phyloP scores from a whole-genome alignment of 2,888 invertebrate species.

The Acanthosoma haemorrhoidale region DNA sequence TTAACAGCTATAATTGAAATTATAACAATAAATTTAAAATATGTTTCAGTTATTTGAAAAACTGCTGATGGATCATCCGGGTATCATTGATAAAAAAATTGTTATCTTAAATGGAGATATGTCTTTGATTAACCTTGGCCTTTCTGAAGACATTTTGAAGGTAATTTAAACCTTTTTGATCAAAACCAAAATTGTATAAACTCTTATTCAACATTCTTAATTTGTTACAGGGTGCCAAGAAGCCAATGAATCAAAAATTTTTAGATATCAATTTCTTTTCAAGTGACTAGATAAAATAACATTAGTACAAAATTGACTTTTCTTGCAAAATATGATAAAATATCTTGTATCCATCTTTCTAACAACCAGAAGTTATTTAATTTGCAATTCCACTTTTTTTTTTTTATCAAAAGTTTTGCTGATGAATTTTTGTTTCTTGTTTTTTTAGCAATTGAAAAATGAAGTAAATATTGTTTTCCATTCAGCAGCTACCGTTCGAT shows the following conservation, averaged over 20 bases:
- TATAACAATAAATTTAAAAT: too few species aligned
- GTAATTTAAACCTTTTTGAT: constrained; percentile 1
- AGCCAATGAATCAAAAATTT: too few species aligned
- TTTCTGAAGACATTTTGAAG: constrained; percentile 35
- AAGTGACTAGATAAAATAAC: too few species aligned
- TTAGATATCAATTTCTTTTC: too few species aligned
- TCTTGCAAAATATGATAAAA: too few species aligned
- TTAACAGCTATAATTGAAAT: too few species aligned
- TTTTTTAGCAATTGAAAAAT: constrained; percentile 34
- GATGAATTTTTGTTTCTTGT: background rate
- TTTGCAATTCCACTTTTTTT: background rate
- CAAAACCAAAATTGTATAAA: too few species aligned
- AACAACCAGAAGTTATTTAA: background rate
- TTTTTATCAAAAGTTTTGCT: background rate
- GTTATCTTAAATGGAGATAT: constrained; percentile 38
- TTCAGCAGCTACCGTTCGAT: constrained; percentile 40
- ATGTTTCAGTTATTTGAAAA: constrained; percentile 40
- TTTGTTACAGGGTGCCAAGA: too few species aligned
- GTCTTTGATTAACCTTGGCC: constrained; percentile 34
- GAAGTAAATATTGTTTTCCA: constrained; percentile 39
- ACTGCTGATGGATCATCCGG: constrained; percentile 32
- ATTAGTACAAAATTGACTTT: too few species aligned
- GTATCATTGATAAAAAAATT: constrained; percentile 37
- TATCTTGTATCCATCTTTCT: too few species aligned
- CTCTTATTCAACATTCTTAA: too few species aligned